phyloP scores from a whole-genome alignment of 2,797 vertebrate species.

The Lindbergichthys nudifrons region DNA sequence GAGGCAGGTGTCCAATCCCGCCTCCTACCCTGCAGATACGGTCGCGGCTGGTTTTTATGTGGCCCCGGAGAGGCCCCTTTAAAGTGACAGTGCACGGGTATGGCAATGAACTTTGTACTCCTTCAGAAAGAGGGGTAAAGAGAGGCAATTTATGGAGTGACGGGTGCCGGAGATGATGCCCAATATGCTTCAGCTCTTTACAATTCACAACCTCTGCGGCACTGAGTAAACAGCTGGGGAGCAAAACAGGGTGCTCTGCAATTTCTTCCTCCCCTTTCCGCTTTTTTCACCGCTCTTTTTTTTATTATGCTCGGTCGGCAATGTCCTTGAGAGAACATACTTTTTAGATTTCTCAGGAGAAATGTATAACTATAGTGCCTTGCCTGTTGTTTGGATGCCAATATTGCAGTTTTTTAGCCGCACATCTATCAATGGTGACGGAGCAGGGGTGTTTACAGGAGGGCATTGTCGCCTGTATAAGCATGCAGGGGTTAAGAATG shows the following conservation, averaged over 20 bases:
- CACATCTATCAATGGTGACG: conserved; percentile 78
- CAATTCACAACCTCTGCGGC: conserved; percentile 83
- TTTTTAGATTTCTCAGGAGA: conserved; percentile 84
- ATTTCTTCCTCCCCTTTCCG: conserved; percentile 56
- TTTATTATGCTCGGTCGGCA: conserved; percentile 68
- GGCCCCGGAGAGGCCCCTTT: conserved; percentile 64
- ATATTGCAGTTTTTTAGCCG: conserved; percentile 74
- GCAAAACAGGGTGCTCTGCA: conserved; percentile 72
- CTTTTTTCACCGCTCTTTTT: not conserved
- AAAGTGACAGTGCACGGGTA: conserved; percentile 67
- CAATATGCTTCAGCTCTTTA: conserved; percentile 77
- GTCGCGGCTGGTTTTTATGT: conserved; percentile 71
- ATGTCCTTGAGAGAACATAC: conserved; percentile 80
- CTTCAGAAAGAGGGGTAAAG: conserved; percentile 66
- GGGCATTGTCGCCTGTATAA: conserved; percentile 44
- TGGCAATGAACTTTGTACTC: conserved; percentile 64
- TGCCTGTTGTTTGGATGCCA: conserved; percentile 79
- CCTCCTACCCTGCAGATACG: conserved; percentile 70
- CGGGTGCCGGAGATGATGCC: conserved; percentile 74
- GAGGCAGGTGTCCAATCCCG: conserved; percentile 63
- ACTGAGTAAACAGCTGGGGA: conserved; percentile 77
- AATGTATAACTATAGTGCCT: conserved; percentile 75
- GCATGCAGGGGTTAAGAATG: conserved; percentile 69
- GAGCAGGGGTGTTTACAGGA: conserved; percentile 57
- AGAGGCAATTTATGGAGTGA: conserved; percentile 79